These are phyloP conservation scores for Diarsia brunnea DNA, from an alignment of 2,888 invertebrate genomes.

Conservation along the genomic window DNA sequence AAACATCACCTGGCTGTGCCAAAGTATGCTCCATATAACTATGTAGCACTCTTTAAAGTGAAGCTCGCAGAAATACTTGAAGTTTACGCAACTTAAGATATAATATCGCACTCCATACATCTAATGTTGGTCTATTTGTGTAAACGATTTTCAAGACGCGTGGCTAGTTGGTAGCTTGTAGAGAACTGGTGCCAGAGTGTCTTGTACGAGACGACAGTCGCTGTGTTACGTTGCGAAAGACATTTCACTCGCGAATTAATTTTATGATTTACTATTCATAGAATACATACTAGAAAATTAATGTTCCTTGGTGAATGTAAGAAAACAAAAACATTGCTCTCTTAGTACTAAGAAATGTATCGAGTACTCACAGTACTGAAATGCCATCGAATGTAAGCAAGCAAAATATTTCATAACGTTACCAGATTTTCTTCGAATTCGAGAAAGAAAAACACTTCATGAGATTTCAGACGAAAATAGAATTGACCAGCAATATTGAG, in stretches of 20 bases:
- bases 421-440: constrained; percentile 33
- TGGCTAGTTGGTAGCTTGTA: neutral
- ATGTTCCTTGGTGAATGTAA: neutral
- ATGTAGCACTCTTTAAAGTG: constrained; percentile 8
- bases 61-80: constrained; percentile 45
- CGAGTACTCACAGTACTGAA: neutral
- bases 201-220: constrained; percentile 11
- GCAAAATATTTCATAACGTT: constrained; percentile 40
- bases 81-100: constrained; percentile 53
- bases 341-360: constrained; percentile 8
- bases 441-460: constrained; percentile 24
- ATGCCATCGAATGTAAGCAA: neutral
- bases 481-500: constrained; percentile 36
- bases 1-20: neutral
- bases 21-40: neutral
- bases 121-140: constrained; percentile 6
- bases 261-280: constrained; percentile 26
- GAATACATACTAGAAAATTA: constrained; percentile 14
- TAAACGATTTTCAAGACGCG: constrained; percentile 1
- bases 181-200: constrained; percentile 44
- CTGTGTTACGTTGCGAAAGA: constrained; percentile 20
- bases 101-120: constrained; percentile 10
- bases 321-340: neutral
- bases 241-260: neutral
- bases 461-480: constrained; percentile 39